phyloP scores from a whole-genome alignment of 1,140 invertebrate genomes.

The Neuroterus valhalla region DNA sequence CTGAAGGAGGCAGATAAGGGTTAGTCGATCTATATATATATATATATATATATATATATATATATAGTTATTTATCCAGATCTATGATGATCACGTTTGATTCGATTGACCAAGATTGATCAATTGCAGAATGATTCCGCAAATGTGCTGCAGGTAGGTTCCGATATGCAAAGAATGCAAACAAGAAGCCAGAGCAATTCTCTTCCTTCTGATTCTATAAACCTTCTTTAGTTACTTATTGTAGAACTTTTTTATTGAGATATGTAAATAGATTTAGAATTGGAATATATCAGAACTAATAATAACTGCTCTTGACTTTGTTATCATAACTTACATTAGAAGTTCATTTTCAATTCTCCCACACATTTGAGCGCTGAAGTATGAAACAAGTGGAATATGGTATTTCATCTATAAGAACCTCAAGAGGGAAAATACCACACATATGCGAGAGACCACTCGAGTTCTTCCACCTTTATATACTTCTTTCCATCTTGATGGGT shows the following conservation, averaged over 20 bases:
- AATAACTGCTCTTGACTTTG: too few species aligned
- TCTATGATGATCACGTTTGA: conserved; percentile 4
- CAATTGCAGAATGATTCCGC: not conserved
- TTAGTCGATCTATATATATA: not conserved
- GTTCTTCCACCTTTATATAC: not conserved
- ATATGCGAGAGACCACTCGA: conserved; percentile 8
- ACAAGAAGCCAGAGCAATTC: conserved; percentile 18
- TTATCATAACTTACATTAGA: too few species aligned
- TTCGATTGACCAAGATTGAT: conserved; percentile 12
- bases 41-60: too few species aligned
- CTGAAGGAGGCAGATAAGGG: not conserved
- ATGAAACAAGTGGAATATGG: not conserved
- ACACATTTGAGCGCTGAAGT: not conserved
- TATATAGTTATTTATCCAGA: not conserved
- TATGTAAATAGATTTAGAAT: not conserved
- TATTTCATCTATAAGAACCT: not conserved
- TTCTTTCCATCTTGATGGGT: conserved; percentile 18
- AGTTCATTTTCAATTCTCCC: too few species aligned
- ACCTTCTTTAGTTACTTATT: not conserved
- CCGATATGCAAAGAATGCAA: conserved; percentile 6
- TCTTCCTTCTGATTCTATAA: conserved; percentile 4
- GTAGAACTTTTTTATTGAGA: too few species aligned
- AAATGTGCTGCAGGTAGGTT: not conserved
- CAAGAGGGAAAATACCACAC: not conserved
- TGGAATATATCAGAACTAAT: not conserved